Evolutionary conservation across 2,113 vertebrate species (phyloP).

Genomic region (Xenus cinereus): DNA sequence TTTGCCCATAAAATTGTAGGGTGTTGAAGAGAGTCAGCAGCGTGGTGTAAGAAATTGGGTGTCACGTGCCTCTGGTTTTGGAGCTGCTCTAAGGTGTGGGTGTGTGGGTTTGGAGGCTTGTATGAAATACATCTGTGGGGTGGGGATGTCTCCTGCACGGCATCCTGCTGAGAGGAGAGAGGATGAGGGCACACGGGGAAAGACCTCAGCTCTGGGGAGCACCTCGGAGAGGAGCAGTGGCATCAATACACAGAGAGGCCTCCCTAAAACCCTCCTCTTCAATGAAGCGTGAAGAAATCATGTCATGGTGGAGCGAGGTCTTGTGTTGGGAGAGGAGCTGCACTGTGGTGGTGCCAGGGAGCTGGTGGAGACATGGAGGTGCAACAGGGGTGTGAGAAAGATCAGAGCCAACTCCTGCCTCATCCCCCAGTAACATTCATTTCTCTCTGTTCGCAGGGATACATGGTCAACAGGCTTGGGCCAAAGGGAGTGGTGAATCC

Average conservation of each 20-base stretch:
- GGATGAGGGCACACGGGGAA: accelerated
- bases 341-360: background rate
- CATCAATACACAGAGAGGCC: background rate
- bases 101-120: background rate
- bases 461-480: background rate
- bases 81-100: background rate
- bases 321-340: background rate
- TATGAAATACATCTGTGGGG: background rate
- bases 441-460: background rate
- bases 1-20: background rate
- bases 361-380: background rate
- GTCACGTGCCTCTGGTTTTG: background rate
- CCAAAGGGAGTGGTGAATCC: background rate
- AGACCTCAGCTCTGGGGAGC: accelerated
- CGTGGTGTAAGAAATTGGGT: background rate
- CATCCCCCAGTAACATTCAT: background rate
- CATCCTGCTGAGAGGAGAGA: background rate
- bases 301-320: accelerated
- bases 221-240: accelerated
- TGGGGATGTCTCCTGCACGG: background rate
- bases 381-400: background rate
- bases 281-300: background rate
- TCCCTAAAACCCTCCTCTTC: background rate
- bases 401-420: background rate
- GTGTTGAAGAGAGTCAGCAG: background rate